Base-by-base conservation (phyloP, 2,113 vertebrate species). In the Phylloscopus trochilus region DNA sequence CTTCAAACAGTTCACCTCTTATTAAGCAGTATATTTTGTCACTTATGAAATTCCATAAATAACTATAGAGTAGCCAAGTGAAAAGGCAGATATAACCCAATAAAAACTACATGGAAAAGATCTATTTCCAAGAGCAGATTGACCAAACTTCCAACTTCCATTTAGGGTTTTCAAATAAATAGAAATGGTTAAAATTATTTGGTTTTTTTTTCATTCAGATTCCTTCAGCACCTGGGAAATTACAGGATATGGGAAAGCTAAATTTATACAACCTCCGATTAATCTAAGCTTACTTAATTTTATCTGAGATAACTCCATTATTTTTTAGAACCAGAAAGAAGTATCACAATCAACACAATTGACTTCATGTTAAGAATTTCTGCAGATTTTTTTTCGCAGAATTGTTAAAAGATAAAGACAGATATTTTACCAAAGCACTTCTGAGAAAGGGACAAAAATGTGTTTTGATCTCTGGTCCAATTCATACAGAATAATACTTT, bases 1-100 rank as follows among this genome's bases (percentile, higher is more conserved):
- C 10, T 7, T 87, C 55, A 70, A 68, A 80, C 3, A 87, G 66
- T 47, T 79, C 35, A 79, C 37, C 30, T 69, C 62, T 91, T 93
- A 89, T 92, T 85, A 87, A 95, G 67, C 62, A 83, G 27, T 87
- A 74, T 87, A 85, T 95, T 89, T 87, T 79, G 22, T 80, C 28
- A 73, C 62, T 64, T 82, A 72, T 43, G 73, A 73, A 76, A 91
- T 69, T 89, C 16, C 75, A 55, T 82, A 89, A 92, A 89, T 79
- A 77, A 53, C 31, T 59, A 18, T 17, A 68, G 15, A 92, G 2
- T 7, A 79, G 7, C 5, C 27, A 91, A 92, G 5, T 66, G 73
- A 82, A 70, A 89, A 22, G 26, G 7, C 23, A 84, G 28, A 85
- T 37, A 79, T 84, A 95, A 76, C 73, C 20, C 55, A 89, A 41